Evolutionary conservation across 2,888 invertebrate genomes (phyloP).

Genomic region (Stenodera caucasica): DNA sequence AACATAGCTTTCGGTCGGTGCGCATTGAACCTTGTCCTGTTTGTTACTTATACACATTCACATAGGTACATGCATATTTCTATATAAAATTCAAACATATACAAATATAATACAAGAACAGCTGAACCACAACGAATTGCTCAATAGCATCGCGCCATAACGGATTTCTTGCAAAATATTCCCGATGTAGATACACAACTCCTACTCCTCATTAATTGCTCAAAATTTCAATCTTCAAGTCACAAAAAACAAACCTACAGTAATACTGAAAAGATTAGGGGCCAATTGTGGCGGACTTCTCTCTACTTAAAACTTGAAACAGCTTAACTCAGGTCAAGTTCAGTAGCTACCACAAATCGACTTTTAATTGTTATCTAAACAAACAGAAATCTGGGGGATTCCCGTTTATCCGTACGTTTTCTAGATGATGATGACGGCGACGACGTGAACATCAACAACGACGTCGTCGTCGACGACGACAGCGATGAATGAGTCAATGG

Average conservation of each 20-base stretch:
- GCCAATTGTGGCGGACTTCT: too few species aligned
- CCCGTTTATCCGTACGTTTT: too few species aligned
- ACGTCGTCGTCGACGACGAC: too few species aligned
- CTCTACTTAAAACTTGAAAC: too few species aligned
- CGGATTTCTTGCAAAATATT: slow-evolving; percentile 27
- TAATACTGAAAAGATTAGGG: too few species aligned
- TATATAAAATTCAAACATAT: neutral
- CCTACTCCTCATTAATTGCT: neutral
- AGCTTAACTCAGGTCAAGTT: too few species aligned
- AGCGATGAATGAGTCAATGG: neutral
- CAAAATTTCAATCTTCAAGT: neutral
- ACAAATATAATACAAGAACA: neutral
- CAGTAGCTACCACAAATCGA: too few species aligned
- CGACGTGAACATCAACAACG: neutral
- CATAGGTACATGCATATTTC: slow-evolving; percentile 15
- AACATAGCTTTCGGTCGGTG: slow-evolving; percentile 31
- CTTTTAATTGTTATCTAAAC: too few species aligned
- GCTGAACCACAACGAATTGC: slow-evolving; percentile 16
- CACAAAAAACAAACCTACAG: too few species aligned
- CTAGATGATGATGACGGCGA: neutral
- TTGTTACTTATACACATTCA: slow-evolving; percentile 23
- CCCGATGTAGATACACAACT: neutral
- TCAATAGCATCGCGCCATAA: slow-evolving; percentile 27
- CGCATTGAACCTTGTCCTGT: slow-evolving; percentile 37
- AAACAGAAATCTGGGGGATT: too few species aligned